Conservation (phyloP, 2,888 invertebrate genomes). For the Phymatocera aterrima region DNA sequence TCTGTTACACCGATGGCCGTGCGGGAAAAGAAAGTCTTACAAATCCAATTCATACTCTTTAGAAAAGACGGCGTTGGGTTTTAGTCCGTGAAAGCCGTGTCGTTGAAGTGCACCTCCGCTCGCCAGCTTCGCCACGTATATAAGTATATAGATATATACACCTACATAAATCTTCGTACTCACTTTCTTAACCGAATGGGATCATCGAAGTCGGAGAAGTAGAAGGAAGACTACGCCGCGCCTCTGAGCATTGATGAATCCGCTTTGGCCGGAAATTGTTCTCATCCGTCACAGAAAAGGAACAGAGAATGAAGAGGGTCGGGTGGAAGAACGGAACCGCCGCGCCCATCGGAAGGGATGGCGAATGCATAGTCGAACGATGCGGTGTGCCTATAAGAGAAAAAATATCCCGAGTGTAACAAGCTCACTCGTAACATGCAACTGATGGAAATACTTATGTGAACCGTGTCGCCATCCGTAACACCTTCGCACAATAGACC, state of each 20-base stretch:
- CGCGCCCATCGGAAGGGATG: slow-evolving; percentile 4
- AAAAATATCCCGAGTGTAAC: neutral
- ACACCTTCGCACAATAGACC: slow-evolving; percentile 57
- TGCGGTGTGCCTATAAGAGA: neutral
- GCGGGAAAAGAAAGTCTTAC: slow-evolving; percentile 55
- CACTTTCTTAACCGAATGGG: slow-evolving; percentile 24
- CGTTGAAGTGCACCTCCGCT: slow-evolving; percentile 58
- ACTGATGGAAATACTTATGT: neutral
- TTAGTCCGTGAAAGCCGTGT: slow-evolving; percentile 49
- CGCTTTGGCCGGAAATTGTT: slow-evolving; percentile 67
- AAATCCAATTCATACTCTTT: slow-evolving; percentile 67
- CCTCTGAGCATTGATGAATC: slow-evolving; percentile 66
- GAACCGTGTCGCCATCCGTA: neutral
- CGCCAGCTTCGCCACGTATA: slow-evolving; percentile 26
- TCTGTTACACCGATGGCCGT: slow-evolving; percentile 45
- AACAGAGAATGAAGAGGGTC: slow-evolving; percentile 10
- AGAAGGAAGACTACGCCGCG: slow-evolving; percentile 8
- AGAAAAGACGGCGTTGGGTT: slow-evolving; percentile 60
- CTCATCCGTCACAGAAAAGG: slow-evolving; percentile 61
- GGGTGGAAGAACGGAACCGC: neutral
- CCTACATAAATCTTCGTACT: slow-evolving; percentile 3
- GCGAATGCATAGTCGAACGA: neutral
- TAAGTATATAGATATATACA: neutral
- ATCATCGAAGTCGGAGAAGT: slow-evolving; percentile 11
- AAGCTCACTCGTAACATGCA: neutral